A percentile compares a stretch with the other conserved stretches of the same genome.
phyloP scores from a whole-genome alignment of 1,140 invertebrate species.

The Polypedilum pembai region DNA sequence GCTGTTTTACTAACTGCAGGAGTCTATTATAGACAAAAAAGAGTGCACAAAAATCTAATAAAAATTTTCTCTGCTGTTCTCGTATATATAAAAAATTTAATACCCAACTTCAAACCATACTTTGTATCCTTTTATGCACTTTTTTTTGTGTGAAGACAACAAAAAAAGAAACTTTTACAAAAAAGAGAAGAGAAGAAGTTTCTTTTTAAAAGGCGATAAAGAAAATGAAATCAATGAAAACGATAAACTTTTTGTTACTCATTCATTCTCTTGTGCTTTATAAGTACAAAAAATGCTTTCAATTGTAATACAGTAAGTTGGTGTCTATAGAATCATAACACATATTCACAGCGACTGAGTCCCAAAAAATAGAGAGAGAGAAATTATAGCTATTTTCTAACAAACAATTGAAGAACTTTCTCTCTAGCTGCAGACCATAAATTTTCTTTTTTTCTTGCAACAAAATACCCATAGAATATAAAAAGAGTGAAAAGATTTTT shows the following conservation, averaged over 20 bases:
- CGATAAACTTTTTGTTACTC: slow-evolving; percentile 6
- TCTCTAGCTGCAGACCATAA: neutral
- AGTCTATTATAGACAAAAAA: slow-evolving; percentile 7
- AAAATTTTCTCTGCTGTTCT: neutral
- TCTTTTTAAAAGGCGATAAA: slow-evolving; percentile 13
- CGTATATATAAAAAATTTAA: neutral
- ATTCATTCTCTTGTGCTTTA: neutral
- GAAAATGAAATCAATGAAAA: slow-evolving; percentile 18
- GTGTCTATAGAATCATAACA: slow-evolving; percentile 17
- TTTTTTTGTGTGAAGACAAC: slow-evolving; percentile 3
- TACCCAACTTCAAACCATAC: neutral
- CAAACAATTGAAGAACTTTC: slow-evolving; percentile 2
- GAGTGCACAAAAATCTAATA: slow-evolving; percentile 12
- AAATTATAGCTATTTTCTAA: neutral
- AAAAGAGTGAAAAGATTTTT: slow-evolving; percentile 30
- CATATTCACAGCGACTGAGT: neutral
- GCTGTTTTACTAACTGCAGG: neutral
- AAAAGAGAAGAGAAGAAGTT: neutral
- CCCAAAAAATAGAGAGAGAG: neutral
- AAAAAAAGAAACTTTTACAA: neutral
- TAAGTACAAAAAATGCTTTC: neutral
- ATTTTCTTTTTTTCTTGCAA: neutral
- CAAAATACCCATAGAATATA: neutral
- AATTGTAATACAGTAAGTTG: neutral
- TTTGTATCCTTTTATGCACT: neutral